Conservation (phyloP, 2,797 vertebrate genomes). For the Chloroceryle inda region DNA sequence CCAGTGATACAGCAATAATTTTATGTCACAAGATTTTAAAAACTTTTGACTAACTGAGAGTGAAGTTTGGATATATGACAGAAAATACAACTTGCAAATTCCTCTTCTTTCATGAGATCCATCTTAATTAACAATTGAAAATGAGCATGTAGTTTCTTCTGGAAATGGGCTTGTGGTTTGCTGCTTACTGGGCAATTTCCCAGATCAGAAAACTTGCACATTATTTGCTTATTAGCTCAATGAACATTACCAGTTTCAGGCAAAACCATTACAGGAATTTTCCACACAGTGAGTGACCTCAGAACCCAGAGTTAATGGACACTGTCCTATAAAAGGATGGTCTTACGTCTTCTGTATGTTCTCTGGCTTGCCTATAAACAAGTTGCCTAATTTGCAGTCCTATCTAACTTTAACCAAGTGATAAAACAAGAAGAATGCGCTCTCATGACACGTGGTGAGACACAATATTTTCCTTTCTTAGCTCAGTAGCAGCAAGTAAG, state of each 20-base stretch:
- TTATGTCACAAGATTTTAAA: not conserved
- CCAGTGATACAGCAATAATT: not conserved
- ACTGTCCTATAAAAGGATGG: not conserved
- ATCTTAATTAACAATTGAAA: not conserved
- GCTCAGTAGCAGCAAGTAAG: not conserved
- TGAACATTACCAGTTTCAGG: not conserved
- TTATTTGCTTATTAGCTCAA: not conserved
- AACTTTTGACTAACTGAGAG: not conserved
- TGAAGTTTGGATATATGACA: conserved; percentile 6
- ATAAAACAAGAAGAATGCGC: not conserved
- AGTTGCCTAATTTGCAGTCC: not conserved
- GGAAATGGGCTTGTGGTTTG: not conserved
- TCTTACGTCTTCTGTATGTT: not conserved
- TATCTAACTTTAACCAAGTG: not conserved
- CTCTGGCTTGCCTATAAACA: not conserved
- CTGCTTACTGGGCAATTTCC: not conserved
- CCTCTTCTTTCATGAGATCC: not conserved
- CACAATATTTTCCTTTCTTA: not conserved
- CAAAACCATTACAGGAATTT: not conserved
- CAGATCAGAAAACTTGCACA: fast-evolving
- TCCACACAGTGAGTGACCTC: not conserved
- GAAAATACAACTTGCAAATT: not conserved
- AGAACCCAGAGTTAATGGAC: not conserved
- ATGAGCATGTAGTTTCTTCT: not conserved
- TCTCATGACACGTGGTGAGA: not conserved